phyloP scores from a whole-genome alignment of 1,140 invertebrate species.

The Planococcus citri region DNA sequence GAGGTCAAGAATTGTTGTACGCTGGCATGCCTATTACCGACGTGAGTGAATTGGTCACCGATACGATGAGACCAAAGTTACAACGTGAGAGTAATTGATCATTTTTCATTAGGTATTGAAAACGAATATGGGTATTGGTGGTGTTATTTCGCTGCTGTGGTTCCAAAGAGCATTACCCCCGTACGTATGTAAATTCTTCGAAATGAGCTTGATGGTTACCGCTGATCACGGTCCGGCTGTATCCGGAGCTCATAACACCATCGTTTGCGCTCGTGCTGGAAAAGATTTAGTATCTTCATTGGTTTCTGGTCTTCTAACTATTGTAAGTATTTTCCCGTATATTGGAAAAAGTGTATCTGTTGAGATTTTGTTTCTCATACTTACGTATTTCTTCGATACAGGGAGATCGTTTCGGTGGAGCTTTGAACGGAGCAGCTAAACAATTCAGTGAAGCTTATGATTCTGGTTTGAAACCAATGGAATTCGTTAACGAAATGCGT shows the following conservation, averaged over 20 bases:
- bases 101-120: conserved; percentile 44
- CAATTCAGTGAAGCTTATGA: conserved; percentile 96
- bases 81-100: neutral
- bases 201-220: conserved; percentile 98
- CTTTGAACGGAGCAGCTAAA: conserved; percentile 86
- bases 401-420: conserved; percentile 98
- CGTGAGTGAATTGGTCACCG: conserved; percentile 41
- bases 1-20: conserved; percentile 94
- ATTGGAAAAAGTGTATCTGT: neutral
- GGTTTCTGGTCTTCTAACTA: conserved; percentile 92
- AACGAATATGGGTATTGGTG: conserved; percentile 87
- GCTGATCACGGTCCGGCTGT: conserved; percentile 99
- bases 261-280: conserved; percentile 95
- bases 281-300: conserved; percentile 96
- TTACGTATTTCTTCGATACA: conserved; percentile 34
- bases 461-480: conserved; percentile 85
- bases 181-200: conserved; percentile 94
- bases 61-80: neutral
- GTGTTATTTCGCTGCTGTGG: conserved; percentile 94
- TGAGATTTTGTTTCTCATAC: neutral
- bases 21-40: conserved; percentile 98
- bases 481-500: conserved; percentile 96
- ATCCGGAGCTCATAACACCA: conserved; percentile 97
- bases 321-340: conserved; percentile 64
- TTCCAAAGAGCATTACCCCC: conserved; percentile 91